Conservation (phyloP, 2,888 invertebrate species). For the Chalcis sispes region DNA sequence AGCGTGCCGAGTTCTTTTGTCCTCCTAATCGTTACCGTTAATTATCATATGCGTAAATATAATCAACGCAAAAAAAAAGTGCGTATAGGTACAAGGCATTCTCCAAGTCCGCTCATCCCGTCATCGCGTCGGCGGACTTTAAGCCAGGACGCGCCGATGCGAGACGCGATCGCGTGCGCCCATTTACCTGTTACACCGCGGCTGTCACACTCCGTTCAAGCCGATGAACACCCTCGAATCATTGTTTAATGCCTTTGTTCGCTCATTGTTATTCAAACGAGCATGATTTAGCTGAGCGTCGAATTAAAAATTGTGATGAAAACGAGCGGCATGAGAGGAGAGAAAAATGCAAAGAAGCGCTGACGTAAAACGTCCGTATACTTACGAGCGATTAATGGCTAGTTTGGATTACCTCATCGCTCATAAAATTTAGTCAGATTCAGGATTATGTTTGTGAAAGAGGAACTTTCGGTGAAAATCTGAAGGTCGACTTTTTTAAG, state of each 20-base stretch:
- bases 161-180: slow-evolving; percentile 51
- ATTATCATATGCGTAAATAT: slow-evolving; percentile 23
- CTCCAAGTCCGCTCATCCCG: slow-evolving; percentile 6
- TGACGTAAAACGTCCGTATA: neutral
- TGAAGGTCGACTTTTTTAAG: slow-evolving; percentile 28
- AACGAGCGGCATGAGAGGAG: neutral
- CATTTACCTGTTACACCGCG: slow-evolving; percentile 46
- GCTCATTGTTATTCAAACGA: slow-evolving; percentile 53
- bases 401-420: slow-evolving; percentile 25
- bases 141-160: slow-evolving; percentile 44
- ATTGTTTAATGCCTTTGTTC: slow-evolving; percentile 57
- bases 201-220: slow-evolving; percentile 49
- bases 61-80: slow-evolving; percentile 25
- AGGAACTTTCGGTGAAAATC: neutral
- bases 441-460: slow-evolving; percentile 23
- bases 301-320: slow-evolving; percentile 43
- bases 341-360: slow-evolving; percentile 17
- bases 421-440: slow-evolving; percentile 26
- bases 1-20: slow-evolving; percentile 22
- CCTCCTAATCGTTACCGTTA: slow-evolving; percentile 14
- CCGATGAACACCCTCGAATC: slow-evolving; percentile 52
- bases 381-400: slow-evolving; percentile 5
- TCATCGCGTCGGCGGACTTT: too few relatives aligned
- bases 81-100: slow-evolving; percentile 5
- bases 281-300: slow-evolving; percentile 24